Evolutionary conservation across 1,140 invertebrate genomes (phyloP), one percentile per base, ranked within the genome.

Genomic region (Heliconius melpomene): DNA sequence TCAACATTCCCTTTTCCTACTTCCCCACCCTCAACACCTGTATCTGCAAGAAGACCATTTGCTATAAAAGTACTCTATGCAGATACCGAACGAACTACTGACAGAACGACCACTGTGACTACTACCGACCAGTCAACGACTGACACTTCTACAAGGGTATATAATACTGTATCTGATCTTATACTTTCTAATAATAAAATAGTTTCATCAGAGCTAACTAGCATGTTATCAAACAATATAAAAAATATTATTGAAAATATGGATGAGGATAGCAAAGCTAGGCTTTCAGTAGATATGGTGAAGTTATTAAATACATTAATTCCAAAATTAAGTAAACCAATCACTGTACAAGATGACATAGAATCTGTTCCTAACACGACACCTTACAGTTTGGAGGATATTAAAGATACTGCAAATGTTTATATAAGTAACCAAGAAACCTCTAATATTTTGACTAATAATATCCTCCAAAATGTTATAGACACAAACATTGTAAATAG

Each of bases 211-310:
- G 92, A 91, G 91, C 89, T 94, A 94, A 94, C 93, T 88, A 94
- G 92, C 92, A 94, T 94, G 93, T 90, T 94, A 82, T 89, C 93
- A 75, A 93, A 90, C 91, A 93, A 94, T 83, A 94, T 94, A 79
- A 90, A 86, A 88, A 88, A 86, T 86, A 94, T 94, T 83, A 89
- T 94, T 57, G 81, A 89, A 85, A 92, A 90, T 86, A 91, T 94
- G 91, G 90, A 94, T 82, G 90, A 92, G 72, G 87, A 88, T 52
- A 92, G 89, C 88, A 92, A 86, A 89, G 88, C 87, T 84, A 93
- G 81, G 86, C 81, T 94, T 83, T 91, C 88, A 77, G 87, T 88
- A 86, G 91, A 93, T 86, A 94, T 94, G 93, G 86, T 87, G 75
- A 93, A 91, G 80, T 80, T 94, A 81, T 88, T 94, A 80, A 92